Evolutionary conservation across 2,797 vertebrate genomes (phyloP).

Genomic region (Hippocampus kuda): DNA sequence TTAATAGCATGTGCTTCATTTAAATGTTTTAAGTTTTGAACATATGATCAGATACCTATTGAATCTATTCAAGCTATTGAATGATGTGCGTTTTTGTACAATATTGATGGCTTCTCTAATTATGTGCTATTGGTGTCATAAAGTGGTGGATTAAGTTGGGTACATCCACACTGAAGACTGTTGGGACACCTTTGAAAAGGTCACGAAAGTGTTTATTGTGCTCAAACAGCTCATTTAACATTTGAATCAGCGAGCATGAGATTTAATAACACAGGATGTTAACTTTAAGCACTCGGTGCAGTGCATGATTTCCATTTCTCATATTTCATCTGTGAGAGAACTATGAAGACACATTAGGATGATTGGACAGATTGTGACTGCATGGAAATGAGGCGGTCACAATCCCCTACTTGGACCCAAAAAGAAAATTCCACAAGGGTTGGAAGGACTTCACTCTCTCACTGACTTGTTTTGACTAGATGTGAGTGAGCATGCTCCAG

Average conservation of each 20-base stretch:
- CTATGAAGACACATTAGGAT: background rate
- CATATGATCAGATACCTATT: too few relatives aligned
- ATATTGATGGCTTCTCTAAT: background rate
- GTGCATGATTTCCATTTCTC: background rate
- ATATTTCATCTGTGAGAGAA: background rate
- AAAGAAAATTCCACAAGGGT: background rate
- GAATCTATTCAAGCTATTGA: background rate
- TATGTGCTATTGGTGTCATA: background rate
- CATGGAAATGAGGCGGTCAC: background rate
- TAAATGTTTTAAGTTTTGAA: too few relatives aligned
- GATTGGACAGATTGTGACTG: background rate
- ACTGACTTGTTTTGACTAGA: conserved; percentile 6
- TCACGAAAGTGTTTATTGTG: background rate
- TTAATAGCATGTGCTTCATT: too few relatives aligned
- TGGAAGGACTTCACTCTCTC: background rate
- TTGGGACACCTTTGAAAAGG: background rate
- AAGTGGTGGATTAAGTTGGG: background rate
- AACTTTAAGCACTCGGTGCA: background rate
- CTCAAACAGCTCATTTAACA: background rate
- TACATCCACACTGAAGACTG: background rate
- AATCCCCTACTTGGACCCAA: conserved; percentile 5
- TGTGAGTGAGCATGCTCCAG: background rate
- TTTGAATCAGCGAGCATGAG: background rate
- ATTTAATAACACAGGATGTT: background rate
- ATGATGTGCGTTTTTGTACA: background rate